Evolutionary conservation across 30 jellyfish, hydroid and myxozoan species (phyloP).

Genomic region (Nemopilema nomurai): DNA sequence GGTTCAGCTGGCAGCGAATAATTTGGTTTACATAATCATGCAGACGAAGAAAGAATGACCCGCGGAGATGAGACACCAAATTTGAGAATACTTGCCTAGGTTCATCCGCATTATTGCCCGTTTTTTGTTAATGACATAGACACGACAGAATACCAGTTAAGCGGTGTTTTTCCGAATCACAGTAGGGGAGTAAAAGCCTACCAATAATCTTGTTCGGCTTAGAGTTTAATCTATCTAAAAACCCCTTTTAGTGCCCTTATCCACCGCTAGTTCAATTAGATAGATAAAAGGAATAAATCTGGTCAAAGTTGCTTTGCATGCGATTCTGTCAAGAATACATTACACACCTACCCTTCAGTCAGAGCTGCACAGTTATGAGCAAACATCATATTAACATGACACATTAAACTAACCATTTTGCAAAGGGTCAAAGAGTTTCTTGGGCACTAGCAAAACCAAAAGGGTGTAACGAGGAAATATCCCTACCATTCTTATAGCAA

Average conservation of each 20-base stretch:
- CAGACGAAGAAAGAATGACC: background rate
- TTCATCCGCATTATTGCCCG: too few species aligned
- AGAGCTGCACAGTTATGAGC: too few species aligned
- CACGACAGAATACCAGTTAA: background rate
- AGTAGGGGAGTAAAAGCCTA: background rate
- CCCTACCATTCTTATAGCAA: too few species aligned
- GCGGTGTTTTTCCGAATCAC: background rate
- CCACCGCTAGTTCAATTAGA: background rate
- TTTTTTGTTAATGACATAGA: background rate
- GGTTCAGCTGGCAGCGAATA: too few species aligned
- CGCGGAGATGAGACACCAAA: background rate
- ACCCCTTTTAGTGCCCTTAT: background rate
- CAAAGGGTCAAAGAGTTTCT: too few species aligned
- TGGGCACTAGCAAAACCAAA: too few species aligned
- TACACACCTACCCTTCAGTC: too few species aligned
- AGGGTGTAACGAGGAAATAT: too few species aligned
- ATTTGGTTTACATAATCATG: background rate
- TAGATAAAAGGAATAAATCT: background rate
- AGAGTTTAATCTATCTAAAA: background rate
- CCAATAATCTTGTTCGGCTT: background rate
- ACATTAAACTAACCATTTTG: too few species aligned
- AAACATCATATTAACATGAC: too few species aligned
- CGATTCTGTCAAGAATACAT: background rate
- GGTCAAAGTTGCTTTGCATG: too few species aligned
- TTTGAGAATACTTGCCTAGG: background rate